phyloP scores from a whole-genome alignment of 2,797 vertebrate species.

The Fringilla coelebs region DNA sequence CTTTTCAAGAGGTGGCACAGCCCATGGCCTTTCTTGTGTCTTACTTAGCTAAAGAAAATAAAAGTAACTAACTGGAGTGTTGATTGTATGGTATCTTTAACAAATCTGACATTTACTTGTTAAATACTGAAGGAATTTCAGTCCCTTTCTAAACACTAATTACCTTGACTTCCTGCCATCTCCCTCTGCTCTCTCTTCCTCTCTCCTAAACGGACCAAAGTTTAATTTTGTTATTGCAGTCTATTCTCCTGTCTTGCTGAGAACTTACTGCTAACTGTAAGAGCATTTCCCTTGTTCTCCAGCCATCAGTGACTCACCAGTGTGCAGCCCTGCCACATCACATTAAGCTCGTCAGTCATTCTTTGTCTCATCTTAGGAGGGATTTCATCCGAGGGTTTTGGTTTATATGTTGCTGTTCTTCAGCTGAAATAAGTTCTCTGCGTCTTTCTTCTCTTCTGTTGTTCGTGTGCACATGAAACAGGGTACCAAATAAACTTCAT shows the following conservation, averaged over 20 bases:
- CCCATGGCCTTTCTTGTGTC: background rate
- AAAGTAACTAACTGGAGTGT: background rate
- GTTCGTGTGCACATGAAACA: background rate
- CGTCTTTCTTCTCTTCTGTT: background rate
- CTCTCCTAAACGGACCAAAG: background rate
- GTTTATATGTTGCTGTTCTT: background rate
- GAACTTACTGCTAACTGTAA: background rate
- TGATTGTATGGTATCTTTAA: background rate
- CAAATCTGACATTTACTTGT: background rate
- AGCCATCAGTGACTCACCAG: background rate
- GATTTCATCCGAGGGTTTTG: background rate
- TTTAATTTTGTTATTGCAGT: background rate
- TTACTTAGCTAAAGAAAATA: background rate
- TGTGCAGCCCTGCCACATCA: background rate
- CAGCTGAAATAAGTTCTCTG: background rate
- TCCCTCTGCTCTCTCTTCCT: background rate
- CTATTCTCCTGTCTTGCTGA: background rate
- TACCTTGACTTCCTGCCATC: background rate
- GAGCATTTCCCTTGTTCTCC: background rate
- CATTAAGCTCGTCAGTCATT: background rate
- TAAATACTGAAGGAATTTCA: background rate
- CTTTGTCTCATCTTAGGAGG: background rate
- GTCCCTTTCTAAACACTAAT: background rate
- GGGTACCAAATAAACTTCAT: background rate
- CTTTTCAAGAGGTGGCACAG: background rate